These are phyloP conservation scores for Hermetia illucens DNA, from an alignment of 1,140 invertebrate species.

Conservation along the genomic window DNA sequence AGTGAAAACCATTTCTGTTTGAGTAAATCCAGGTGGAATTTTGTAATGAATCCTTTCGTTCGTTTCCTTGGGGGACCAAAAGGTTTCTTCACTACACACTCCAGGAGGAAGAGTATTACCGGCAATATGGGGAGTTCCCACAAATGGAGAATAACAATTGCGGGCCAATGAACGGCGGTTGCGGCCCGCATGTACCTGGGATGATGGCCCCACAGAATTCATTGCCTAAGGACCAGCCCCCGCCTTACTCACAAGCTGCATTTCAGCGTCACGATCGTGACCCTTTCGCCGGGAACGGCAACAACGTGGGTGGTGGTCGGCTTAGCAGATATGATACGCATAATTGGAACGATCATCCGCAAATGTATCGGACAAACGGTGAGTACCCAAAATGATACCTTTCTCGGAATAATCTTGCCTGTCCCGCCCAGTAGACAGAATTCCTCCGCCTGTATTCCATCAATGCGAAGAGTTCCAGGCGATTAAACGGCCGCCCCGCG, in stretches of 20 bases:
- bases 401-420: no score
- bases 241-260: constrained; percentile 11
- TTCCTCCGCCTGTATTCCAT: background rate
- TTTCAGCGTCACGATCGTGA: constrained; percentile 23
- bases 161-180: no score
- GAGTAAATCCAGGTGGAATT: no score
- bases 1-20: constrained; percentile 8
- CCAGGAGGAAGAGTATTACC: constrained; percentile 63
- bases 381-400: no score
- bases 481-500: background rate
- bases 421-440: background rate
- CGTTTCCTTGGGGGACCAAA: background rate
- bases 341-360: constrained; percentile 1
- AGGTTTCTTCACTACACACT: constrained; percentile 65
- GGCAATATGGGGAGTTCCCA: constrained; percentile 49
- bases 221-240: constrained; percentile 38
- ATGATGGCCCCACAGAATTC: no score
- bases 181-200: no score
- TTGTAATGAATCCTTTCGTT: constrained; percentile 1
- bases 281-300: constrained; percentile 23
- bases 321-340: background rate
- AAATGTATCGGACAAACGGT: no score
- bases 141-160: no score
- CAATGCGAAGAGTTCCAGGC: background rate
- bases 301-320: background rate